Conservation (phyloP, 2,888 invertebrate species). For the Strigamia transsilvanica region DNA sequence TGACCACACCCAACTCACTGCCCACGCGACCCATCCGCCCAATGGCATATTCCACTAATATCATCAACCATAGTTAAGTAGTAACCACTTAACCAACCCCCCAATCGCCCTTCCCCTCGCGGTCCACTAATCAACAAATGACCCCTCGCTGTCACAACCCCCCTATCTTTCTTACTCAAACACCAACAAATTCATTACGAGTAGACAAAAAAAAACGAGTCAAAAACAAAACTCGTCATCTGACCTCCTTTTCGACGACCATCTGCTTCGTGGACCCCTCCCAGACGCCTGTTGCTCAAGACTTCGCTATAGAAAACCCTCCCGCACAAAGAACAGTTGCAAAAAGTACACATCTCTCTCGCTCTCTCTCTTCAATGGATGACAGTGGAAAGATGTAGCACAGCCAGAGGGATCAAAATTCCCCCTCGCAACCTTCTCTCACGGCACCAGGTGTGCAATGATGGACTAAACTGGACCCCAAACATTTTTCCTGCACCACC, state of each 20-base stretch:
- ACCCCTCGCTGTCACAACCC: constrained; percentile 2
- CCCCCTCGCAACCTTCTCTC: not conserved
- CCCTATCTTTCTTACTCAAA: not conserved
- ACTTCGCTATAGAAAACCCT: not conserved
- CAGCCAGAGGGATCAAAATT: not conserved
- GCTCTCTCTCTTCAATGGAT: not conserved
- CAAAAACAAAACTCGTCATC: not conserved
- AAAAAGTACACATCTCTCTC: constrained; percentile 36
- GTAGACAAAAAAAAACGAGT: not conserved
- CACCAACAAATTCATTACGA: constrained; percentile 13
- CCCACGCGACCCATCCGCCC: not conserved
- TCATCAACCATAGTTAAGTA: constrained; percentile 34
- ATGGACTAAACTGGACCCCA: constrained; percentile 7
- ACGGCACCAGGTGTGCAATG: constrained; percentile 7
- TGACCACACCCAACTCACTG: constrained; percentile 6
- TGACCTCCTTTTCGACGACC: constrained; percentile 3
- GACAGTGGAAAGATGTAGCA: constrained; percentile 8
- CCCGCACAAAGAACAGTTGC: constrained; percentile 47
- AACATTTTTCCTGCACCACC: too few relatives aligned
- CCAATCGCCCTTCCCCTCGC: not conserved
- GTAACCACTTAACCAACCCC: constrained; percentile 24
- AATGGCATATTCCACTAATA: constrained; percentile 28
- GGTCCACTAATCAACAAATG: constrained; percentile 17
- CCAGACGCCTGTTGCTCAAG: constrained; percentile 47
- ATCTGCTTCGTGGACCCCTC: constrained; percentile 33